These are phyloP conservation scores for Danio albolineatus DNA, from an alignment of 2,797 vertebrate genomes.

Conservation along the genomic window DNA sequence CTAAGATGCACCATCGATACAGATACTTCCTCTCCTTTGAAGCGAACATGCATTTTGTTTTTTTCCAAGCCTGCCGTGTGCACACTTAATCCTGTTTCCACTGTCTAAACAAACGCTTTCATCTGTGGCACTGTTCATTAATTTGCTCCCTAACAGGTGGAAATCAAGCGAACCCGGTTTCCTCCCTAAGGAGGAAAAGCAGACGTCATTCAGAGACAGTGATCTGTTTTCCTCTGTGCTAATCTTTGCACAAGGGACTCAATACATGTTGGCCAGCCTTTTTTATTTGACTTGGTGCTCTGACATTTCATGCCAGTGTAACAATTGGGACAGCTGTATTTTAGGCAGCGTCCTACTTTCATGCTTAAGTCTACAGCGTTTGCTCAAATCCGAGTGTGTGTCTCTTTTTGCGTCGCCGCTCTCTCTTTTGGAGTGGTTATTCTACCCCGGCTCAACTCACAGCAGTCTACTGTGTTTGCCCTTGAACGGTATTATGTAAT, in stretches of 20 bases:
- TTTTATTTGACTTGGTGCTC: conserved; percentile 41
- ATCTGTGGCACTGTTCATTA: conserved; percentile 25
- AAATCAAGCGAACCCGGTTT: conserved; percentile 31
- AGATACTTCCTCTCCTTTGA: background rate
- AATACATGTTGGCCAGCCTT: conserved; percentile 21
- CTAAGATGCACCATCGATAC: background rate
- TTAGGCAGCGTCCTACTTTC: conserved; percentile 61
- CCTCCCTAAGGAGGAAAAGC: conserved; percentile 47
- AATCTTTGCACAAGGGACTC: conserved; percentile 10
- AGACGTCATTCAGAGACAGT: conserved; percentile 49
- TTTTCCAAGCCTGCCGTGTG: background rate
- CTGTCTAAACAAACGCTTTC: conserved; percentile 15
- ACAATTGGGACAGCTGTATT: conserved; percentile 62
- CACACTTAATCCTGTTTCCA: conserved; percentile 20
- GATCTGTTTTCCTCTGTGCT: conserved; percentile 30
- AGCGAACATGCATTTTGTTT: background rate
- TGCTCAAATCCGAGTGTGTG: conserved; percentile 9
- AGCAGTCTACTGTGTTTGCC: conserved; percentile 37
- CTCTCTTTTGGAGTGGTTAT: background rate
- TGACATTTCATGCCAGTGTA: conserved; percentile 39
- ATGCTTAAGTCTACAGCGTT: conserved; percentile 46
- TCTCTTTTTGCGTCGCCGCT: background rate
- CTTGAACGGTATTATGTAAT: conserved; percentile 62
- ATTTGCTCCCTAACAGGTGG: conserved; percentile 32
- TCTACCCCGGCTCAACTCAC: conserved; percentile 20